phyloP scores from a whole-genome alignment of 1,140 invertebrate genomes.

The Papilio xuthus region DNA sequence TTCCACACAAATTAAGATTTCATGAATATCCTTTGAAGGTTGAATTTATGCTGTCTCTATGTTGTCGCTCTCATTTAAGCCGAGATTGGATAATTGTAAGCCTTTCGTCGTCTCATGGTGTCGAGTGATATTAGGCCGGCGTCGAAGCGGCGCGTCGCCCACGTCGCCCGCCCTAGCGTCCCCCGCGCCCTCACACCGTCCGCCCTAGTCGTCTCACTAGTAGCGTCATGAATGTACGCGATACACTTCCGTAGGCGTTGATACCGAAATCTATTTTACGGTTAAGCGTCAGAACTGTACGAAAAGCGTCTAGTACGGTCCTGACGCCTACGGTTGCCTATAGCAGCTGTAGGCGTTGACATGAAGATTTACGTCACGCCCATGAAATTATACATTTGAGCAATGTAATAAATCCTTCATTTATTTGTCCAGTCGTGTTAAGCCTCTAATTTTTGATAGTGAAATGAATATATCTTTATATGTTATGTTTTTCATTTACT shows the following conservation, averaged over 20 bases:
- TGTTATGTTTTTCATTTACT: no score
- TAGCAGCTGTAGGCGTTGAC: neutral
- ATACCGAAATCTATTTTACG: neutral
- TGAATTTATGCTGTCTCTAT: neutral
- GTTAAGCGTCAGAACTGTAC: neutral
- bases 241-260: conserved; percentile 13
- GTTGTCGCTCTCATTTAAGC: conserved; percentile 5
- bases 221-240: neutral
- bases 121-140: conserved; percentile 24
- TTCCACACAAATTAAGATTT: neutral
- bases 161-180: neutral
- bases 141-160: neutral
- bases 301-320: neutral
- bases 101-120: conserved; percentile 6
- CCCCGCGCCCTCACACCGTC: neutral
- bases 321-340: neutral
- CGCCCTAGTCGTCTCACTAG: neutral
- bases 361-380: conserved; percentile 1
- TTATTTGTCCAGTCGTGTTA: neutral
- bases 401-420: neutral
- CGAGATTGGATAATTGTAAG: conserved; percentile 24
- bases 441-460: neutral
- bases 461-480: no score
- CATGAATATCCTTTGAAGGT: neutral
- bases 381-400: neutral